phyloP scores from a whole-genome alignment of 2,888 invertebrate genomes.

The Drosophila falleni region DNA sequence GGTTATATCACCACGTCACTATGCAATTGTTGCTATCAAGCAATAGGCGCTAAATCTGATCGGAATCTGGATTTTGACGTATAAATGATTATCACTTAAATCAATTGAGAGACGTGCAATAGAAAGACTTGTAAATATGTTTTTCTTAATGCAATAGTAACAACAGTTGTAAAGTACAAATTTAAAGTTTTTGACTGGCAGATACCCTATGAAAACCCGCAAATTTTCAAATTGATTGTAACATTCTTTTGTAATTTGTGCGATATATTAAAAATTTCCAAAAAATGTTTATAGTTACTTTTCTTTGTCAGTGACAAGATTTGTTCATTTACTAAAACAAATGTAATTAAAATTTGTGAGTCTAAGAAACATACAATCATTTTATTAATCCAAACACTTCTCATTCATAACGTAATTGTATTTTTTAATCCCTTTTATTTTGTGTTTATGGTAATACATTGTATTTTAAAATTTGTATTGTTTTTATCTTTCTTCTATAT shows the following conservation, averaged over 20 bases:
- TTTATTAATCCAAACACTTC: not conserved
- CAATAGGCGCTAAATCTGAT: not conserved
- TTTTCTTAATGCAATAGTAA: not conserved
- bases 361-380: not conserved
- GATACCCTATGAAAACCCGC: not conserved
- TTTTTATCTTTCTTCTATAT: not conserved
- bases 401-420: not conserved
- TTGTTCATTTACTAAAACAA: too few relatives aligned
- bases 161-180: not conserved
- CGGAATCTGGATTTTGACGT: not conserved
- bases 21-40: conserved; percentile 79
- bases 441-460: not conserved
- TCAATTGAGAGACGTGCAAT: conserved; percentile 12
- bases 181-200: not conserved
- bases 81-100: conserved; percentile 4
- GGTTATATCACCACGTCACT: conserved; percentile 90
- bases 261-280: not conserved
- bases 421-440: not conserved
- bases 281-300: too few relatives aligned
- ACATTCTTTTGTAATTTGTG: not conserved
- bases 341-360: too few relatives aligned
- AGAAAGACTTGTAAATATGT: not conserved
- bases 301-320: too few relatives aligned
- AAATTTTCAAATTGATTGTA: not conserved
- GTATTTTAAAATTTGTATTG: not conserved